Conservation (phyloP, 2,113 vertebrate genomes). For the Centrocercus urophasianus region DNA sequence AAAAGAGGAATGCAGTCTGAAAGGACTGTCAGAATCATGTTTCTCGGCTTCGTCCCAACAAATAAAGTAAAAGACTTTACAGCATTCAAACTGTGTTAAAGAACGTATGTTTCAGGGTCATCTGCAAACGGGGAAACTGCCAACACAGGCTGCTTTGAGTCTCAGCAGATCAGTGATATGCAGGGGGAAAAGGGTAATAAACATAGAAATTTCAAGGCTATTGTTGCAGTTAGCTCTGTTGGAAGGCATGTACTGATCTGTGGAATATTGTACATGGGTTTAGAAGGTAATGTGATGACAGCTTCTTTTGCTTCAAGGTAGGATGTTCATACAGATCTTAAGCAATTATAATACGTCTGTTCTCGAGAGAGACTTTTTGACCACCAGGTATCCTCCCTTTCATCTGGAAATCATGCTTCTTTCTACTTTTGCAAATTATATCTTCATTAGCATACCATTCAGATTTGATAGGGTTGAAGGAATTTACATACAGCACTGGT, state of each 20-base stretch:
- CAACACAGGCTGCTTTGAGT: background rate
- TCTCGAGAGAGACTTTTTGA: background rate
- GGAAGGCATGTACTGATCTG: background rate
- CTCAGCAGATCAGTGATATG: background rate
- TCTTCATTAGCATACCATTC: background rate
- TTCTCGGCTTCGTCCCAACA: background rate
- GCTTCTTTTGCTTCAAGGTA: background rate
- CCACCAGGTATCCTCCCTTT: background rate
- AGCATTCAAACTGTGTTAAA: background rate
- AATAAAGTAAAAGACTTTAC: background rate
- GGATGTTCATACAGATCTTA: background rate
- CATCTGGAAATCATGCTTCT: background rate
- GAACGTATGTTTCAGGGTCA: background rate
- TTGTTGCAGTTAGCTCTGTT: background rate
- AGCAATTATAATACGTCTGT: background rate
- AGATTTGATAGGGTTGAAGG: background rate
- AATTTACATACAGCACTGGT: background rate
- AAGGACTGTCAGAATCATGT: background rate
- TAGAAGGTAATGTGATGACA: background rate
- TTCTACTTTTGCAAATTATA: background rate
- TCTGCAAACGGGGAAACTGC: background rate
- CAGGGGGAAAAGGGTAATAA: background rate
- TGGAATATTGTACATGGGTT: background rate
- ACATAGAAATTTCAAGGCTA: background rate
- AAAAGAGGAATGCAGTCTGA: background rate